These are phyloP conservation scores for Circaetus cinerascens DNA, from an alignment of 2,113 vertebrate species.

Conservation along the genomic window DNA sequence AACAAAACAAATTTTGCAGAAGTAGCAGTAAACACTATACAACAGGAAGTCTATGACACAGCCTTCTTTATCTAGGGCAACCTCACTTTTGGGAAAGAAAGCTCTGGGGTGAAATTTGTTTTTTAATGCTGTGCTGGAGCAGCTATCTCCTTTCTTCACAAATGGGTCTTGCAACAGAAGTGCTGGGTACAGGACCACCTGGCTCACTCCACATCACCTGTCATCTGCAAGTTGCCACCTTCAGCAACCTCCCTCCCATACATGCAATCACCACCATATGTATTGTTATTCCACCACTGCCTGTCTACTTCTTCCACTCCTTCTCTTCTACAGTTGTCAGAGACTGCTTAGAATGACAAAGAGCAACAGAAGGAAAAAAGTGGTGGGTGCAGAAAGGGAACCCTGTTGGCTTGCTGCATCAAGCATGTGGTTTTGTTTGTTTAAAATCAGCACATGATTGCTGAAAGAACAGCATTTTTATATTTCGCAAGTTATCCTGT, in stretches of 20 bases:
- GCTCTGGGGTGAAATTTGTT: neutral
- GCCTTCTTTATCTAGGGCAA: neutral
- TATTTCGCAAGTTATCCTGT: neutral
- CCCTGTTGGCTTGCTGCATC: neutral
- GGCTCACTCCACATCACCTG: fast-evolving
- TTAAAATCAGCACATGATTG: neutral
- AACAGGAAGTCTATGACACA: neutral
- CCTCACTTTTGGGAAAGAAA: neutral
- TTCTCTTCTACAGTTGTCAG: neutral
- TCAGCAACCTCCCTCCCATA: neutral
- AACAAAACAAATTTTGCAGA: neutral
- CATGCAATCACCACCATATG: neutral
- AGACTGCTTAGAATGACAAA: neutral
- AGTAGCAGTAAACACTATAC: neutral
- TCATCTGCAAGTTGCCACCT: neutral
- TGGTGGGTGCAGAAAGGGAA: neutral
- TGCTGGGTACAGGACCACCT: neutral
- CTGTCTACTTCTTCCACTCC: neutral
- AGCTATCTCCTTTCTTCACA: neutral
- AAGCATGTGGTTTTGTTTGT: neutral
- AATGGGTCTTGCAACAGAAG: neutral
- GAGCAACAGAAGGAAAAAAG: neutral
- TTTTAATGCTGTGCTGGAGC: neutral
- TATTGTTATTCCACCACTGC: neutral
- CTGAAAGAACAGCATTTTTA: neutral